Percentiles rank a stretch among this genome's conserved stretches.
Evolutionary conservation across 2,113 vertebrate genomes (phyloP).

Genomic region (Panthera uncia): DNA sequence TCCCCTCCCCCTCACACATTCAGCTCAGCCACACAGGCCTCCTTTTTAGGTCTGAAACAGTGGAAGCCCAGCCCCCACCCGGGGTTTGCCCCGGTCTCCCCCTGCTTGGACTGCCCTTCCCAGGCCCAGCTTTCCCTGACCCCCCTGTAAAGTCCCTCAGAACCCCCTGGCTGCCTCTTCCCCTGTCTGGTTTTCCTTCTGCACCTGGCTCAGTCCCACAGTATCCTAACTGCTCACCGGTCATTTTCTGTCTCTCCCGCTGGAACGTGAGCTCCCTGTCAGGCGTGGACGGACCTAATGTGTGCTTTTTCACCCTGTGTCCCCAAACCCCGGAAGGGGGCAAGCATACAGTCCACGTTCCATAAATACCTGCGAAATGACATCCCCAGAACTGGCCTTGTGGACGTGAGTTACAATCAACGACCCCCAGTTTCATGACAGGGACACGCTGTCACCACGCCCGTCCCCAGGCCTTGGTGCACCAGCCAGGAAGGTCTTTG

Average conservation of each 20-base stretch:
- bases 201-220: accelerated
- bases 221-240: accelerated
- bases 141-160: neutral
- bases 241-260: accelerated
- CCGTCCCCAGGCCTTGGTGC: neutral
- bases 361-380: accelerated
- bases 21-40: neutral
- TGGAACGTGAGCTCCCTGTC: accelerated
- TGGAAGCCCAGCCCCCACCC: neutral
- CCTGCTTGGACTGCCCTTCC: neutral
- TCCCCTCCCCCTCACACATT: accelerated
- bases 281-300: accelerated
- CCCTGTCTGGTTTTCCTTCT: accelerated
- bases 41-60: accelerated
- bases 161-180: neutral
- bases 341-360: accelerated
- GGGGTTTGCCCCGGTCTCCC: accelerated
- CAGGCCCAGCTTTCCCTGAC: neutral
- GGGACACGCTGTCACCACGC: accelerated
- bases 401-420: no score
- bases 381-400: neutral
- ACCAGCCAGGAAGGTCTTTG: neutral
- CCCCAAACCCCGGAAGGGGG: neutral
- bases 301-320: accelerated
- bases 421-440: accelerated